Evolutionary conservation across 2,888 invertebrate species (phyloP), one percentile per base, ranked within the genome.

Genomic region (Pardosa pseudoannulata): DNA sequence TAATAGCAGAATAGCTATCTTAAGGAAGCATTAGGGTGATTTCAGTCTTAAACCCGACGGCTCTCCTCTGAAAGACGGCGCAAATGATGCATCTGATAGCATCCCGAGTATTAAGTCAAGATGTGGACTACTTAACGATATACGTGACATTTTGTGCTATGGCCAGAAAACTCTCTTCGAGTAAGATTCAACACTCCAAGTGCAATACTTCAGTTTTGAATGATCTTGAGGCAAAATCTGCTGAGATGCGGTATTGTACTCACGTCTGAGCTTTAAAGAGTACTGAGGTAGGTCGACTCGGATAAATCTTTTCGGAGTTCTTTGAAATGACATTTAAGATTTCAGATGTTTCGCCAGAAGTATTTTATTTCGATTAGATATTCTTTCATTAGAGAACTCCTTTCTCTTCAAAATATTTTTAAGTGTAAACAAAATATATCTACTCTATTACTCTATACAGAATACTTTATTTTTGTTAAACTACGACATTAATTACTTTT

Each of bases 131-230:
- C 72, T 71, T 72, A 79, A 71, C 13, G 65, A 27, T 46, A 72
- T 72, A 79, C 79, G 79, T 79, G 79, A 71, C 72, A 79, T 79
- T 79, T 65, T 71, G 62, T 36, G 39, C 16, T 32, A 39, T 23
- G 19, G 32, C 11, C 7, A 19, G 41, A 50, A 76, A 67, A 32
- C 46, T 79, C 79, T 65, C 65, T 62, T 50, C 13, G 23, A 71
- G 36, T 71, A 23, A 79, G 31, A 64, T 31, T 31, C n/a, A 7
- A 46, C 32, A 46, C 68, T 74, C 68, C n/a, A 41, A 79, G 27
- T 32, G 65, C 27, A 74, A 68, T 68, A 68, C 74, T 56, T 74
- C 68, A 74, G 41, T 81, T 74, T 73, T 81, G 73, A 81, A 81
- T 74, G 80, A 74, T 68, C 39, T 50, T 27, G 50, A 0, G 23